Evolutionary conservation across 2,888 invertebrate species (phyloP).

Genomic region (Cryptocheilus praepositus): DNA sequence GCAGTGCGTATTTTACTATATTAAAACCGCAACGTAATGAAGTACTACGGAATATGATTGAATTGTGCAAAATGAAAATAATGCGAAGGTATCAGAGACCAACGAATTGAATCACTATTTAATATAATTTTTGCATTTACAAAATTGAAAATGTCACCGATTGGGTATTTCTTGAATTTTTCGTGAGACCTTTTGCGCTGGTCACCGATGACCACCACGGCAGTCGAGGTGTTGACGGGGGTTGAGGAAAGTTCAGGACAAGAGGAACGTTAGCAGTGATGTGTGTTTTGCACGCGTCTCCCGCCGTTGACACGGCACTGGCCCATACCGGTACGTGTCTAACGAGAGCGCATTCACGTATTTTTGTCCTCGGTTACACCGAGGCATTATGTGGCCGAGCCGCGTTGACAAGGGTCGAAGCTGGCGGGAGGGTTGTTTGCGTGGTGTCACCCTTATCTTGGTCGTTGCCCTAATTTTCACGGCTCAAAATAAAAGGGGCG

Average conservation of each 20-base stretch:
- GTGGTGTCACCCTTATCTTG: slow-evolving; percentile 58
- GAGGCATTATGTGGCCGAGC: slow-evolving; percentile 34
- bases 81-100: too few species aligned
- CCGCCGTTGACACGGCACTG: slow-evolving; percentile 10
- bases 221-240: too few species aligned
- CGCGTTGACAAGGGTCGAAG: slow-evolving; percentile 58
- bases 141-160: too few species aligned
- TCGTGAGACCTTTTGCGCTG: too few species aligned
- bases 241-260: neutral
- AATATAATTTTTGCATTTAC: too few species aligned
- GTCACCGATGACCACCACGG: too few species aligned
- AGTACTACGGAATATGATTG: too few species aligned
- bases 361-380: slow-evolving; percentile 42
- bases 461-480: slow-evolving; percentile 59
- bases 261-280: neutral
- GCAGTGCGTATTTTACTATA: too few species aligned
- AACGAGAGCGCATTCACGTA: slow-evolving; percentile 45
- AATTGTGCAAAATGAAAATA: too few species aligned
- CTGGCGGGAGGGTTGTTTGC: slow-evolving; percentile 46
- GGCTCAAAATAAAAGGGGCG: slow-evolving; percentile 51
- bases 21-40: too few species aligned
- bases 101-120: too few species aligned
- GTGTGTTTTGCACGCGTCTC: neutral
- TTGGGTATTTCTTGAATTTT: too few species aligned
- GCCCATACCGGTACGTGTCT: slow-evolving; percentile 20